Percentiles rank a stretch among this genome's conserved stretches.
Evolutionary conservation across 2,113 vertebrate genomes (phyloP).

Genomic region (Delphinus delphis): DNA sequence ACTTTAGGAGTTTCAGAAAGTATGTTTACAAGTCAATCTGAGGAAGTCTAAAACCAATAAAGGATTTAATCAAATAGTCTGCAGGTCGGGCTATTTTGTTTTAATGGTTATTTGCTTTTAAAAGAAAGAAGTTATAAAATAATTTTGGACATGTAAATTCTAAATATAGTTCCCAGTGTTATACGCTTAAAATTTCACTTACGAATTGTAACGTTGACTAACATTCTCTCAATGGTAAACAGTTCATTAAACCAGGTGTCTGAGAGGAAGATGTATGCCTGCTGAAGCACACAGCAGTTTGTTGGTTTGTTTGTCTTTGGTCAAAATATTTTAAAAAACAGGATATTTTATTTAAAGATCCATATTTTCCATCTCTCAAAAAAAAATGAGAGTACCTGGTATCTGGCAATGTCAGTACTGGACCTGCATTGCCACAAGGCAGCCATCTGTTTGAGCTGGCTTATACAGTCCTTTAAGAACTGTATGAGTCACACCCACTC

Average conservation of each 20-base stretch:
- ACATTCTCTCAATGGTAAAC: neutral
- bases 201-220: fast-evolving
- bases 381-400: neutral
- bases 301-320: neutral
- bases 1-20: neutral
- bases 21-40: neutral
- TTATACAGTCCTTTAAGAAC: neutral
- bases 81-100: neutral
- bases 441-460: neutral
- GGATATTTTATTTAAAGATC: neutral
- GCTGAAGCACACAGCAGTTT: neutral
- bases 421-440: neutral
- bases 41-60: neutral
- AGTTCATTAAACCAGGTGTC: neutral
- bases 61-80: neutral
- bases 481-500: neutral
- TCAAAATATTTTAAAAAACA: neutral
- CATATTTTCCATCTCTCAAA: neutral
- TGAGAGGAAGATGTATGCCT: neutral
- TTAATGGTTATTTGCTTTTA: neutral
- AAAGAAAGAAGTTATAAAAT: neutral
- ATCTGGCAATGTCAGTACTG: neutral
- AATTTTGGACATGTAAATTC: neutral
- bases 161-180: neutral
- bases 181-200: neutral